Evolutionary conservation across 2,888 invertebrate genomes (phyloP).

Genomic region (Odontocerum albicorne): DNA sequence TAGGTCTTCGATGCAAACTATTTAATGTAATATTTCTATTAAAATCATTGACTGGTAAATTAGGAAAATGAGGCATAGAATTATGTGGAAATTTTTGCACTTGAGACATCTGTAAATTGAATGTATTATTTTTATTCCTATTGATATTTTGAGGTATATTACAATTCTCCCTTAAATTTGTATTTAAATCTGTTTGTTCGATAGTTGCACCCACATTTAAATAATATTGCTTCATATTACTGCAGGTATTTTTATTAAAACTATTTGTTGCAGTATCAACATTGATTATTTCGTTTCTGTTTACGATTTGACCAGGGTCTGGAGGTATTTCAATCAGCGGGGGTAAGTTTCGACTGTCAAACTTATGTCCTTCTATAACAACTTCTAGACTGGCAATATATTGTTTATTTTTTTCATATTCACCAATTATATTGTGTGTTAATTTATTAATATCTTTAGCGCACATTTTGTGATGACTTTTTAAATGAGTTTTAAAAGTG

Average conservation of each 20-base stretch:
- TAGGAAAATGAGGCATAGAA: too few species aligned
- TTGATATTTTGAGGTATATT: background rate
- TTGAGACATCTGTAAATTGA: background rate
- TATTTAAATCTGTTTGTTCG: background rate
- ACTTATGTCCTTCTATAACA: constrained; percentile 26
- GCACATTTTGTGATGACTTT: constrained; percentile 69
- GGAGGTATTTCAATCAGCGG: constrained; percentile 51
- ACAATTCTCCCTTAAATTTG: too few species aligned
- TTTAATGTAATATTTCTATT: background rate
- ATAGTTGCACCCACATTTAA: background rate
- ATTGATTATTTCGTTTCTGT: background rate
- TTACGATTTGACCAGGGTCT: background rate
- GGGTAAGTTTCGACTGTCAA: constrained; percentile 40
- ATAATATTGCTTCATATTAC: background rate
- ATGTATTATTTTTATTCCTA: background rate
- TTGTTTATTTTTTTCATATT: constrained; percentile 40
- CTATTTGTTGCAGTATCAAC: background rate
- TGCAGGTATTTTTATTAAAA: background rate
- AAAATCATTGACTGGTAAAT: background rate
- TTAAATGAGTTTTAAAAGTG: constrained; percentile 64
- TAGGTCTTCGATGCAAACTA: too few species aligned
- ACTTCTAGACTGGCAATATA: constrained; percentile 35
- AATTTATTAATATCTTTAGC: constrained; percentile 62
- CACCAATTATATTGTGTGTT: constrained; percentile 55
- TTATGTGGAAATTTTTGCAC: too few species aligned